These are phyloP conservation scores for Meloidogyne floridensis DNA, from an alignment of 1,140 invertebrate species.

Conservation along the genomic window DNA sequence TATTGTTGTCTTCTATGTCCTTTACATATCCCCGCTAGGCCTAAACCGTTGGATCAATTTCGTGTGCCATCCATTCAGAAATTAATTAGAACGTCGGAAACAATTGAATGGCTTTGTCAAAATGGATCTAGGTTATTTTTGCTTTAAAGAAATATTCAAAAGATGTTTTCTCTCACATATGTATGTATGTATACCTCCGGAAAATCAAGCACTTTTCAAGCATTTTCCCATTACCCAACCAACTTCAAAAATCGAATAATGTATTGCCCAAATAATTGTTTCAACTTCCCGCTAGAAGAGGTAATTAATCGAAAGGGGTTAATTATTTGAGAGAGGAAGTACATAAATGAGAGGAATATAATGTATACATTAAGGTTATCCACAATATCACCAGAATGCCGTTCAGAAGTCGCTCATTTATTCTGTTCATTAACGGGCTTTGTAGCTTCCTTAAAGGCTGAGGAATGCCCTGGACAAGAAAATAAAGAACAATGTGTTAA, in stretches of 20 bases:
- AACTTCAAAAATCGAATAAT: no score
- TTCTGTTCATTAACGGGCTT: conserved; percentile 52
- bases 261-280: no score
- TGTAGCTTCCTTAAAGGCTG: conserved; percentile 28
- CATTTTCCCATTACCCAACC: no score
- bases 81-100: conserved; percentile 42
- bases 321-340: no score
- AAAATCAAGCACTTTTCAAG: no score
- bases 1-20: conserved; percentile 39
- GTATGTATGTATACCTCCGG: no score
- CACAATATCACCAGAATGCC: conserved; percentile 39
- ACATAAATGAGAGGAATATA: no score
- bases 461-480: conserved; percentile 48
- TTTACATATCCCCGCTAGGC: conserved; percentile 36
- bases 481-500: conserved; percentile 43
- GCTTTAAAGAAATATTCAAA: not conserved
- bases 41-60: conserved; percentile 55
- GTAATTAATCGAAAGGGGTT: no score
- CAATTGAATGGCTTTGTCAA: conserved; percentile 41
- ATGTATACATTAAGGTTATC: conserved; percentile 18
- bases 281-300: no score
- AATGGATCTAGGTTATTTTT: conserved; percentile 43
- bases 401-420: conserved; percentile 47
- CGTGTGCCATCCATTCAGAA: conserved; percentile 52
- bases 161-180: not conserved